phyloP scores from a whole-genome alignment of 2,113 vertebrate genomes.

The Labeo rohita region DNA sequence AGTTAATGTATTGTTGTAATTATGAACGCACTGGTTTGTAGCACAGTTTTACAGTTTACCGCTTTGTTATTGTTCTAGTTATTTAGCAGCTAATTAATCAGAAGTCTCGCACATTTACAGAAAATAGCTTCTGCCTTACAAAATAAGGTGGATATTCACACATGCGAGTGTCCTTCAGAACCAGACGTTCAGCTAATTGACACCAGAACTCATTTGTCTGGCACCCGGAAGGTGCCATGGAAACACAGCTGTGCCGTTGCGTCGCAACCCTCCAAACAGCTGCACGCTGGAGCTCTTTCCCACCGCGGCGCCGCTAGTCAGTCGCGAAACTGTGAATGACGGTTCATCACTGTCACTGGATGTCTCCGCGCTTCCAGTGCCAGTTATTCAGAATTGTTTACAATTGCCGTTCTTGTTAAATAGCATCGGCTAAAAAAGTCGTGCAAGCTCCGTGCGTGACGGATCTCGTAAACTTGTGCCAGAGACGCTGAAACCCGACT shows the following conservation, averaged over 20 bases:
- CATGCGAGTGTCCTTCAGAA: conserved; percentile 49
- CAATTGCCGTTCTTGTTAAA: neutral
- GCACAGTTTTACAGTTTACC: neutral
- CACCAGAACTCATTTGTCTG: conserved; percentile 62
- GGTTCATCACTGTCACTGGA: conserved; percentile 33
- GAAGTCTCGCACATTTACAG: neutral
- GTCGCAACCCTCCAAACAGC: conserved; percentile 46
- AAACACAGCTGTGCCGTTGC: conserved; percentile 69
- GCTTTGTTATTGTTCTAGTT: neutral
- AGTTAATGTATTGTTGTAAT: neutral
- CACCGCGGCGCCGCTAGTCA: conserved; percentile 8
- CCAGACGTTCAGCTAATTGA: conserved; percentile 49
- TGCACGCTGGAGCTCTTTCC: conserved; percentile 26
- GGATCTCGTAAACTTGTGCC: neutral
- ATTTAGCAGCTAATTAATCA: neutral
- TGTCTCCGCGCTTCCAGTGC: neutral
- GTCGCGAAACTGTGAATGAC: conserved; percentile 34
- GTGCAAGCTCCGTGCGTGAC: neutral
- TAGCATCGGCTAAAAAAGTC: neutral
- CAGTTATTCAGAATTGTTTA: conserved; percentile 22
- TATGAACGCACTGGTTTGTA: neutral
- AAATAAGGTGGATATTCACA: conserved; percentile 8
- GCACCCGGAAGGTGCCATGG: conserved; percentile 65
- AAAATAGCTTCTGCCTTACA: neutral
- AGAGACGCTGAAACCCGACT: neutral